phyloP scores from a whole-genome alignment of 2,797 vertebrate genomes.

The Bucorvus abyssinicus region DNA sequence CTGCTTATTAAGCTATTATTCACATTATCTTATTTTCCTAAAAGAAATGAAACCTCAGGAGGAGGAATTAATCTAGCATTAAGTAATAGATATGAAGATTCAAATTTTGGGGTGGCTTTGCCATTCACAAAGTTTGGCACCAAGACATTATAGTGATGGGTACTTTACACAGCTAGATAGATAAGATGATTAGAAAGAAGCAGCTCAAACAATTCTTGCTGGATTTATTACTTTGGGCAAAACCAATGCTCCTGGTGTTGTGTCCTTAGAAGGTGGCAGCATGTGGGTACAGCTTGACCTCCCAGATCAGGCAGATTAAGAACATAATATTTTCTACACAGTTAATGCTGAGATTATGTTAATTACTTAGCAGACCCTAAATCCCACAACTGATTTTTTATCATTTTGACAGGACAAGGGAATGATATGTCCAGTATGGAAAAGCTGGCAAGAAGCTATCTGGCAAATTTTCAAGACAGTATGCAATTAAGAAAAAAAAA shows the following conservation, averaged over 20 bases:
- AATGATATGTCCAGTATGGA: neutral
- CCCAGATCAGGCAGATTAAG: slow-evolving; percentile 65
- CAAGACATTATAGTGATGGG: neutral
- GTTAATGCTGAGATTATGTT: slow-evolving; percentile 34
- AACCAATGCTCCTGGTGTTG: neutral
- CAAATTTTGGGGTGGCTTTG: neutral
- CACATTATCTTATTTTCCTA: neutral
- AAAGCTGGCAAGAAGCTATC: slow-evolving; percentile 36
- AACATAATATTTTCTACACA: slow-evolving; percentile 38
- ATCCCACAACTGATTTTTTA: slow-evolving; percentile 49
- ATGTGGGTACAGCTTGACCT: slow-evolving; percentile 53
- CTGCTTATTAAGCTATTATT: neutral
- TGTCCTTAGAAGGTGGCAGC: neutral
- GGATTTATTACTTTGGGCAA: neutral
- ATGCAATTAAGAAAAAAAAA: neutral
- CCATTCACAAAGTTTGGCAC: neutral
- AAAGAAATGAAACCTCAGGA: neutral
- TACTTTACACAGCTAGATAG: neutral
- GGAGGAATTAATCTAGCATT: neutral
- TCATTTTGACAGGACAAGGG: slow-evolving; percentile 61
- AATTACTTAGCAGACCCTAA: slow-evolving; percentile 61
- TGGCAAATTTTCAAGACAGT: slow-evolving; percentile 13
- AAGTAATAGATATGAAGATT: neutral
- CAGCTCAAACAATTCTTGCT: neutral
- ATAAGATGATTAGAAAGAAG: neutral